These are phyloP conservation scores for Haliclystus octoradiatus DNA, from an alignment of 30 jellyfish, hydroid and myxozoan genomes.

Conservation along the genomic window DNA sequence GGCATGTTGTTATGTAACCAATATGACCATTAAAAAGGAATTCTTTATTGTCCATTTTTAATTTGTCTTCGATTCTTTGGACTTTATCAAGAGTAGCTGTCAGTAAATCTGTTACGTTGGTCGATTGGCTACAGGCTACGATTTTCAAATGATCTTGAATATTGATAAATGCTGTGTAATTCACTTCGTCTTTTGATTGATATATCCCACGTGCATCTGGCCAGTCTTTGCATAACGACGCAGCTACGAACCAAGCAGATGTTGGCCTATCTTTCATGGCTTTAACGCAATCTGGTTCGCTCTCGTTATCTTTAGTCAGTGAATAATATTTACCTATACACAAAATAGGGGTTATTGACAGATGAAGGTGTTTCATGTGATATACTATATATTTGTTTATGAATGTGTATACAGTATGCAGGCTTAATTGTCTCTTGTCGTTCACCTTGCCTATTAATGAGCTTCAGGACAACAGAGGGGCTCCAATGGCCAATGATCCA, in stretches of 20 bases:
- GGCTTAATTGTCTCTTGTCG: too few species aligned
- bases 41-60: background rate
- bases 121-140: background rate
- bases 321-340: constrained; percentile 41
- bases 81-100: background rate
- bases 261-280: constrained; percentile 63
- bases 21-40: background rate
- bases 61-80: background rate
- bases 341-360: too few species aligned
- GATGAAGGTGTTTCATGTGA: too few species aligned
- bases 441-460: too few species aligned
- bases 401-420: too few species aligned
- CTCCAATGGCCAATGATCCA: too few species aligned
- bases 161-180: background rate
- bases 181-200: constrained; percentile 9
- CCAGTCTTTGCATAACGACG: constrained; percentile 77
- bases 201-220: constrained; percentile 75
- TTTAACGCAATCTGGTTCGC: constrained; percentile 36
- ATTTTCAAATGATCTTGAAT: background rate
- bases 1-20: background rate
- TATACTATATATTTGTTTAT: too few species aligned
- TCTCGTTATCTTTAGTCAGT: constrained; percentile 25
- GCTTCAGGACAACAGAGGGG: too few species aligned
- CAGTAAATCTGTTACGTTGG: background rate
- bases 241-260: constrained; percentile 54